Evolutionary conservation across 2,113 vertebrate species (phyloP).

Genomic region (Pitta sordida): DNA sequence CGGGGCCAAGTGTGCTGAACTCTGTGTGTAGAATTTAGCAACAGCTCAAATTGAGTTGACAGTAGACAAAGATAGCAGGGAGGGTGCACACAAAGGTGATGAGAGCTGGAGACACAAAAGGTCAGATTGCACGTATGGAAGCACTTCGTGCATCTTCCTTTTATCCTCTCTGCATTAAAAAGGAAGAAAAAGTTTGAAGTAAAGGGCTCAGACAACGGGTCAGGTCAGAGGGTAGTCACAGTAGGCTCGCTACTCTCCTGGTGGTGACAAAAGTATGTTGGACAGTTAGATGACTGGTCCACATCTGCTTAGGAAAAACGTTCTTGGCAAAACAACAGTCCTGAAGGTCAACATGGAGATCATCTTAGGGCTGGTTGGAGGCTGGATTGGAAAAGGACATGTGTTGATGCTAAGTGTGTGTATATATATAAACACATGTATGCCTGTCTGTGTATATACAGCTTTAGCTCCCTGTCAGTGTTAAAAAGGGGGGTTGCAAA

Average conservation of each 20-base stretch:
- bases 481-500: not conserved
- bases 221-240: not conserved
- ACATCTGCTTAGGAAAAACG: not conserved
- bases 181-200: not conserved
- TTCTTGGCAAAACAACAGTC: not conserved
- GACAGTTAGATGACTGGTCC: not conserved
- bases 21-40: not conserved
- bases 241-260: not conserved
- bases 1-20: not conserved
- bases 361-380: not conserved
- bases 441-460: not conserved
- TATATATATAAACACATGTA: not conserved
- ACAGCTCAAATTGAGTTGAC: not conserved
- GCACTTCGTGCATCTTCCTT: not conserved
- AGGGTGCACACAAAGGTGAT: not conserved
- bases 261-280: conserved; percentile 12
- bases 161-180: not conserved
- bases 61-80: not conserved
- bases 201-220: not conserved
- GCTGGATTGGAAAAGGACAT: not conserved
- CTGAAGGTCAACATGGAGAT: not conserved
- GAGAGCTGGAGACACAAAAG: not conserved
- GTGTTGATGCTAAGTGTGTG: accelerated
- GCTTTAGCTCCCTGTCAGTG: not conserved
- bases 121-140: not conserved